Conservation (phyloP, 2,797 vertebrate genomes). For the Phataginus tetradactyla region DNA sequence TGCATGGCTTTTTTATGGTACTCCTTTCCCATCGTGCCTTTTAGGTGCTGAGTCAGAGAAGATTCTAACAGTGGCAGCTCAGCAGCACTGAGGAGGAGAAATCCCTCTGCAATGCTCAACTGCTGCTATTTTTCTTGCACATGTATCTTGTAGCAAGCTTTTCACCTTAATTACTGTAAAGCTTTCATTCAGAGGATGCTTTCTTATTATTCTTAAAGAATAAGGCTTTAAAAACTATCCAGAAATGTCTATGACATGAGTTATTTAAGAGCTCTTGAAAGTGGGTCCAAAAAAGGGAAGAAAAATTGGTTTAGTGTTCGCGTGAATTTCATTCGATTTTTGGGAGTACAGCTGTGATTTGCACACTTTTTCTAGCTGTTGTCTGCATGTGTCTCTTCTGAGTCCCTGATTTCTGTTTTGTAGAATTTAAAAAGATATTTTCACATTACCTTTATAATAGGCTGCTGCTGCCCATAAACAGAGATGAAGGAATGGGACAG, state of each 20-base stretch:
- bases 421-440: neutral
- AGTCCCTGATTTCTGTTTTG: neutral
- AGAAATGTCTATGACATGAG: neutral
- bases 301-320: neutral
- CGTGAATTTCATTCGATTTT: neutral
- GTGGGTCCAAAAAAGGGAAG: neutral
- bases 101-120: constrained; percentile 71
- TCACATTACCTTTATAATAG: neutral
- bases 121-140: constrained; percentile 63
- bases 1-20: constrained; percentile 78
- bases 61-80: constrained; percentile 75
- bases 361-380: neutral
- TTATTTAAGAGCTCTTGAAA: neutral
- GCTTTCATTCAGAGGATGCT: constrained; percentile 38
- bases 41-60: constrained; percentile 87
- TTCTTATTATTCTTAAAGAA: constrained; percentile 51
- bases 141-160: constrained; percentile 3
- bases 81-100: constrained; percentile 52
- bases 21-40: constrained; percentile 75
- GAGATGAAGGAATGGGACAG: neutral
- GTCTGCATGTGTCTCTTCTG: neutral
- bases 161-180: neutral
- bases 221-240: neutral
- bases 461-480: neutral
- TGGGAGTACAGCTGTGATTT: neutral